Base-by-base conservation (phyloP, 2,888 invertebrate genomes). In the Metacarcinus magister region DNA sequence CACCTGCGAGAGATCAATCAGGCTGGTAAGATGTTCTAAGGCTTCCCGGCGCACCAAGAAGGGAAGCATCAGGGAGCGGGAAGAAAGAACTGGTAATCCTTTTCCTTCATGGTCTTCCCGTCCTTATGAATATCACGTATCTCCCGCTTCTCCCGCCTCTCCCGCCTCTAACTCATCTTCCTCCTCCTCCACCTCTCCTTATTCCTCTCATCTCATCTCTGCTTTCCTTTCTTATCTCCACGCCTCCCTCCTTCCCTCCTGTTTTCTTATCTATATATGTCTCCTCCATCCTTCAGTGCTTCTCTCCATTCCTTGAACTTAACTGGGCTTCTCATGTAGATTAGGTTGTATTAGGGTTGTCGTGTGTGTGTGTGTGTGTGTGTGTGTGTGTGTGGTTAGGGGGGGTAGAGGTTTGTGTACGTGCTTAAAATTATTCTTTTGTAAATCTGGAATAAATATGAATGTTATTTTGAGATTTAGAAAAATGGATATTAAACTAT, bases 321-420 rank as follows among this genome's bases (percentile, higher is more conserved):
- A 23, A 19, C n/a, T 67, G 23, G 67, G 67, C 67, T 67, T 67
- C 19, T 67, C 23, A 23, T 67, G 67, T 67, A 23, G 67, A 67
- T 67, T 67, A 67, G 67, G n/a, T 23, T 67, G 23, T 67, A 67
- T 67, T 67, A 67, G 67, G 67, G 67, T 67, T 16, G 16, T 67
- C 23, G 16, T 67, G 67, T 67, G 67, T 67, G 67, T 67, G 67
- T 67, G n/a, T 67, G 67, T 67, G 67, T 67, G 67, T 67, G 67
- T 67, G 67, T 67, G 28, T 82, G 82, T 32, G 28, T 82, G 28
- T 82, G 28, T 82, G 82, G 28, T 82, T n/a, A 28, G 75, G n/a
- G 75, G n/a, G 75, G n/a, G 75, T 75, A 28, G n/a, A 10, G n/a
- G 75, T 75, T n/a, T 75, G 75, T 75, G 75, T 75, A 28, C 28